These are phyloP conservation scores for Tauraco erythrolophus DNA, from an alignment of 2,113 vertebrate species.

Conservation along the genomic window DNA sequence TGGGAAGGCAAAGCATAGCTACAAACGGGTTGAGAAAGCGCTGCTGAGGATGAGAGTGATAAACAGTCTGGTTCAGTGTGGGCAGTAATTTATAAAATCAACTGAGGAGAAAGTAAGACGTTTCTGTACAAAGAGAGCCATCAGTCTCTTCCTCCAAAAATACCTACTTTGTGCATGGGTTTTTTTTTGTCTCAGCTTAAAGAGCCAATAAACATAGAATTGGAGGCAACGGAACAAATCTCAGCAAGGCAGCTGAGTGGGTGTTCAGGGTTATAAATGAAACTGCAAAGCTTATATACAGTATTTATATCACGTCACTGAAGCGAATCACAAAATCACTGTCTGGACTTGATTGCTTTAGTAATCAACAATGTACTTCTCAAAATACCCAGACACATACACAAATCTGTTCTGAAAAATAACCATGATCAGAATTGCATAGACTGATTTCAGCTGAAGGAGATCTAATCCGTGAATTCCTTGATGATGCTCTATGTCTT, in stretches of 20 bases:
- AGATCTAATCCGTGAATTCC: background rate
- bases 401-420: background rate
- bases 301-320: background rate
- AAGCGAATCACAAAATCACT: conserved; percentile 16
- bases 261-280: background rate
- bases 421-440: background rate
- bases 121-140: background rate
- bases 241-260: background rate
- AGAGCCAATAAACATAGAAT: background rate
- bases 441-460: background rate
- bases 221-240: background rate
- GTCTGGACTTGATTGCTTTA: background rate
- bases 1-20: background rate
- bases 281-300: background rate
- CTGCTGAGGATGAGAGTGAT: background rate
- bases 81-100: conserved; percentile 46
- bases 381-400: background rate
- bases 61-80: background rate
- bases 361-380: background rate
- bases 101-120: background rate
- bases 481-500: background rate
- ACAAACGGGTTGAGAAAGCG: background rate
- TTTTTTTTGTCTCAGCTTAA: background rate
- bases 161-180: background rate
- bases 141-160: conserved; percentile 14